These are phyloP conservation scores for Trogon surrucura DNA, from an alignment of 2,113 vertebrate genomes.

Conservation along the genomic window DNA sequence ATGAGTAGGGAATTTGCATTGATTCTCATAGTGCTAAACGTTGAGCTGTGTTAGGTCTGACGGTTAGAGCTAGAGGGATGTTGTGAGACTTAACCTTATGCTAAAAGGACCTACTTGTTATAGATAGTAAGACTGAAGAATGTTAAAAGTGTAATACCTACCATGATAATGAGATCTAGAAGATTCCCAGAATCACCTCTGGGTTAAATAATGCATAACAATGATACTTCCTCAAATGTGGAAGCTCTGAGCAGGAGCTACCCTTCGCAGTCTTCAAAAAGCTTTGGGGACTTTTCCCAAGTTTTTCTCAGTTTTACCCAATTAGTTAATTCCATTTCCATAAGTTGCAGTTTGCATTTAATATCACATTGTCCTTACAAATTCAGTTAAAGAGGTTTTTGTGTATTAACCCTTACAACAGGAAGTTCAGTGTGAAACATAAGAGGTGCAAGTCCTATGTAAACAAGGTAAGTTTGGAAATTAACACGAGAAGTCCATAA, in stretches of 20 bases:
- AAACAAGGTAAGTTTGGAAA: slow-evolving; percentile 78
- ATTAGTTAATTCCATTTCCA: slow-evolving; percentile 70
- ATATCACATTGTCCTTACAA: slow-evolving; percentile 63
- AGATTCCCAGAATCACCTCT: slow-evolving; percentile 44
- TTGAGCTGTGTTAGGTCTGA: slow-evolving; percentile 48
- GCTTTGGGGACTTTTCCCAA: slow-evolving; percentile 39
- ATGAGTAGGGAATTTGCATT: slow-evolving; percentile 67
- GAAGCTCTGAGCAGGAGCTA: slow-evolving; percentile 71
- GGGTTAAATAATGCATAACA: slow-evolving; percentile 66
- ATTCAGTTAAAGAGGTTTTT: slow-evolving; percentile 57
- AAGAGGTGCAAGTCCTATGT: slow-evolving; percentile 73
- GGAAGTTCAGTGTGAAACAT: slow-evolving; percentile 66
- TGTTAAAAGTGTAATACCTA: slow-evolving; percentile 69
- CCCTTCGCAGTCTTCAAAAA: slow-evolving; percentile 66
- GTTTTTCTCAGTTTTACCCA: slow-evolving; percentile 57
- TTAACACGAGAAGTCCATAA: slow-evolving; percentile 60
- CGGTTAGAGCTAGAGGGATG: slow-evolving; percentile 46
- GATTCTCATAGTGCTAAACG: slow-evolving; percentile 62
- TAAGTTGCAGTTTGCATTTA: slow-evolving; percentile 66
- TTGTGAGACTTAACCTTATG: slow-evolving; percentile 70
- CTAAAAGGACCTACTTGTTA: slow-evolving; percentile 69
- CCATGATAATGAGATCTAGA: slow-evolving; percentile 73
- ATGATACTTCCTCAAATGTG: slow-evolving; percentile 62
- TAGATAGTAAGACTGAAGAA: slow-evolving; percentile 63
- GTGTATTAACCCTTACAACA: slow-evolving; percentile 58